Percentiles rank a stretch among this genome's conserved stretches.
Conservation (phyloP, 2,113 vertebrate species). For the Picathartes gymnocephalus region DNA sequence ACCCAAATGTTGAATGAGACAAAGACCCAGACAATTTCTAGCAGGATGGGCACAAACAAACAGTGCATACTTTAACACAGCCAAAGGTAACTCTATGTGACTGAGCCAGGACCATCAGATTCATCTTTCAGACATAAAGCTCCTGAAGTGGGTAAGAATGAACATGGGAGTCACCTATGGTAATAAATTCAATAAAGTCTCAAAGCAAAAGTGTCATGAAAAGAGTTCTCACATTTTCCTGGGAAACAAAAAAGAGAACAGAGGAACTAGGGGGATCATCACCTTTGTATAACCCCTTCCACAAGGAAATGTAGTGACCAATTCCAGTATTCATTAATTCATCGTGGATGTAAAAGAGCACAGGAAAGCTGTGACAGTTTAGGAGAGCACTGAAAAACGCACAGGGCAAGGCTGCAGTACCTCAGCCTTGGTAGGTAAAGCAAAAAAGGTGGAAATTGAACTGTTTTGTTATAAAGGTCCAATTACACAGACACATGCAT, state of each 20-base stretch:
- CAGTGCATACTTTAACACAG: not conserved
- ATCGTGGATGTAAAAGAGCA: not conserved
- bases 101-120: not conserved
- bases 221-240: not conserved
- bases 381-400: not conserved
- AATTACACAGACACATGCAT: not conserved
- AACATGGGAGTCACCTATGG: not conserved
- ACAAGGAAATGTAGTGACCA: not conserved
- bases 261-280: not conserved
- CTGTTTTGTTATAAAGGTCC: not conserved
- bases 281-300: not conserved
- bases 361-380: not conserved
- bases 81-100: fast-evolving
- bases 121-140: not conserved
- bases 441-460: not conserved
- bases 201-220: not conserved
- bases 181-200: not conserved
- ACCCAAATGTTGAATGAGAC: not conserved
- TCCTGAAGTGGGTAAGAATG: not conserved
- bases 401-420: not conserved
- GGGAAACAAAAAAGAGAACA: not conserved
- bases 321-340: not conserved
- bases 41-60: not conserved
- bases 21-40: not conserved
- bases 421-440: not conserved